phyloP scores from a whole-genome alignment of 1,140 invertebrate species.

The Formica selysi region DNA sequence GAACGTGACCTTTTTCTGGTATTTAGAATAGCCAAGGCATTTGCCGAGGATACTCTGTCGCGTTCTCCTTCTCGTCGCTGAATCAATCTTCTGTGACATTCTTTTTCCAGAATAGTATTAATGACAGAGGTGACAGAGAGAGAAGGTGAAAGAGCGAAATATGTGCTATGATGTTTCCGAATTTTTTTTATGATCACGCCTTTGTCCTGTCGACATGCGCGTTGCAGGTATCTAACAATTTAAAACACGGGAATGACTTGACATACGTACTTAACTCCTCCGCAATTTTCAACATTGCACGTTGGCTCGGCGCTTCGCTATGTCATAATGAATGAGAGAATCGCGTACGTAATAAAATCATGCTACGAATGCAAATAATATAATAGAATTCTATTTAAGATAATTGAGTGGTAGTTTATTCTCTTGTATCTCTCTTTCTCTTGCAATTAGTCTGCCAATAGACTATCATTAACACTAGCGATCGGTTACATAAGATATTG shows the following conservation, averaged over 20 bases:
- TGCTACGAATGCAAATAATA: conserved; percentile 24
- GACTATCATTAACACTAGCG: conserved; percentile 19
- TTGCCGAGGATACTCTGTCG: conserved; percentile 42
- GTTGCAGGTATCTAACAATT: not conserved
- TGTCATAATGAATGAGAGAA: conserved; percentile 12
- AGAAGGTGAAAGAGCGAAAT: not conserved
- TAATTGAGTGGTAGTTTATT: conserved; percentile 47
- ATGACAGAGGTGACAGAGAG: conserved; percentile 50
- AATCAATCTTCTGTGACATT: conserved; percentile 62
- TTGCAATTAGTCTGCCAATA: not conserved
- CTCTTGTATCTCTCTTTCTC: not conserved
- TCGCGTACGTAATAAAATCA: conserved; percentile 7
- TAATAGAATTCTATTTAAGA: conserved; percentile 29
- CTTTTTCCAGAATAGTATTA: conserved; percentile 38
- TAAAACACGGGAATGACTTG: not conserved
- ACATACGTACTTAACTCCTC: not conserved
- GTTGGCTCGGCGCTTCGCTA: not conserved
- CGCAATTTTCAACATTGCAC: not conserved
- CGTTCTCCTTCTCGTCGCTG: conserved; percentile 37
- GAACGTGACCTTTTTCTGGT: conserved; percentile 76
- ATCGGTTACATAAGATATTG: conserved; percentile 22
- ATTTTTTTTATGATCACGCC: not conserved
- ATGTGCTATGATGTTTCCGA: not conserved
- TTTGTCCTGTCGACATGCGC: too few species aligned
- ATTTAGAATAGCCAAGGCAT: conserved; percentile 75